Evolutionary conservation across 2,888 invertebrate species (phyloP).

Genomic region (Pasiphila rectangulata): DNA sequence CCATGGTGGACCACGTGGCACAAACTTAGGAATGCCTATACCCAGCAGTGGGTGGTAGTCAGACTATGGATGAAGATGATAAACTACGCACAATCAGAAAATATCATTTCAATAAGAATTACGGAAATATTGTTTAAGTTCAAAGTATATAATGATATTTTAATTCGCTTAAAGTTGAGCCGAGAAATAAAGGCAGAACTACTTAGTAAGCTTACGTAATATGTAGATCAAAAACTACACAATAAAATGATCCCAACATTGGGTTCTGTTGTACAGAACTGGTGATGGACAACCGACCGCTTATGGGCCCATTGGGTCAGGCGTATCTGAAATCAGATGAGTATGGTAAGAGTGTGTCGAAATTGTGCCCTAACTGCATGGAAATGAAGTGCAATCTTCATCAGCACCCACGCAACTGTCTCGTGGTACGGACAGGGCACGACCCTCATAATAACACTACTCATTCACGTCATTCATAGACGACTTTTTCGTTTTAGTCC

Average conservation of each 20-base stretch:
- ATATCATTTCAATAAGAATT: too few species aligned
- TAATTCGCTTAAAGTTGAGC: too few species aligned
- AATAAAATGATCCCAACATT: constrained; percentile 40
- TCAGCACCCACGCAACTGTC: constrained; percentile 54
- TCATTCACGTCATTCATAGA: constrained; percentile 17
- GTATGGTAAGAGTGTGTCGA: constrained; percentile 85
- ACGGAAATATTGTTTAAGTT: too few species aligned
- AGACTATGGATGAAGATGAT: too few species aligned
- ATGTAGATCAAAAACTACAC: neutral
- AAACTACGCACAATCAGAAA: too few species aligned
- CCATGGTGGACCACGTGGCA: too few species aligned
- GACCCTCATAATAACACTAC: constrained; percentile 18
- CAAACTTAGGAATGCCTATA: too few species aligned
- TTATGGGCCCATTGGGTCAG: constrained; percentile 89
- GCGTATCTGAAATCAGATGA: constrained; percentile 91
- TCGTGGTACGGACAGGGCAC: constrained; percentile 51
- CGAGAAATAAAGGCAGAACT: too few species aligned
- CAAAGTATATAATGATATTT: too few species aligned
- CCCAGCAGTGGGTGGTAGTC: too few species aligned
- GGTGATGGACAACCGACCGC: constrained; percentile 88
- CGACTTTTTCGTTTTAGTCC: neutral
- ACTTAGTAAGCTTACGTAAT: too few species aligned
- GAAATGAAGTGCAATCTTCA: constrained; percentile 58
- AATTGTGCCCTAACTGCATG: constrained; percentile 72
- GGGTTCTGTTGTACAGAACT: constrained; percentile 76